A percentile compares a stretch with the other conserved stretches of the same genome.
These are phyloP conservation scores for Drosophila sp. DNA, from an alignment of 1,140 invertebrate species.

Conservation along the genomic window DNA sequence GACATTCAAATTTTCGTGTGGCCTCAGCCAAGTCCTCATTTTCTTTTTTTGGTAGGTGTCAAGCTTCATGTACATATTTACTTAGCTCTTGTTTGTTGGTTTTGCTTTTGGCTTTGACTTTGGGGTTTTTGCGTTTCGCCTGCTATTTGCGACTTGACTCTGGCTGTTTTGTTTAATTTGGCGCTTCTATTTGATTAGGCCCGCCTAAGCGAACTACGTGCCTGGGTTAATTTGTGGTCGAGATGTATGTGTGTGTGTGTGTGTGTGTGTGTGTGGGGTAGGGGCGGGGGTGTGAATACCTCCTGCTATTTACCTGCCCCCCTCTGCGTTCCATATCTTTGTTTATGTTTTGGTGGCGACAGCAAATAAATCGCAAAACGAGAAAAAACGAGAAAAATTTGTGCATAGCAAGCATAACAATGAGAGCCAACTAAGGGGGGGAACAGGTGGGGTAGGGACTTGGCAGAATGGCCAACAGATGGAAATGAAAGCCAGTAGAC, in stretches of 20 bases:
- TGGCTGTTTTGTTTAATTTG: conserved; percentile 67
- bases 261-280: conserved; percentile 16
- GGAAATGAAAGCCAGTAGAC: conserved; percentile 36
- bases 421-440: conserved; percentile 35
- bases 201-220: conserved; percentile 73
- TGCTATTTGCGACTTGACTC: conserved; percentile 23
- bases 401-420: conserved; percentile 72
- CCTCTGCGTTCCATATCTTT: conserved; percentile 28
- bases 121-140: conserved; percentile 11
- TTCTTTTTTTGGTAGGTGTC: conserved; percentile 41
- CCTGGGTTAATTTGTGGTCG: conserved; percentile 70
- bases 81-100: conserved; percentile 45
- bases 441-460: neutral
- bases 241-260: conserved; percentile 20
- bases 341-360: conserved; percentile 43
- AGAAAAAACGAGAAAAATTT: conserved; percentile 54
- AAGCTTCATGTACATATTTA: conserved; percentile 44
- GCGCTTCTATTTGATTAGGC: conserved; percentile 77
- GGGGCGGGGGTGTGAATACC: conserved; percentile 38
- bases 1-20: conserved; percentile 12
- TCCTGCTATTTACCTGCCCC: neutral
- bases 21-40: neutral
- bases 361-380: conserved; percentile 70
- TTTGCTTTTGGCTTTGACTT: conserved; percentile 15
- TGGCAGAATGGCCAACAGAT: conserved; percentile 4